Evolutionary conservation across 2,113 vertebrate species (phyloP).

Genomic region (Beaufortia kweichowensis): DNA sequence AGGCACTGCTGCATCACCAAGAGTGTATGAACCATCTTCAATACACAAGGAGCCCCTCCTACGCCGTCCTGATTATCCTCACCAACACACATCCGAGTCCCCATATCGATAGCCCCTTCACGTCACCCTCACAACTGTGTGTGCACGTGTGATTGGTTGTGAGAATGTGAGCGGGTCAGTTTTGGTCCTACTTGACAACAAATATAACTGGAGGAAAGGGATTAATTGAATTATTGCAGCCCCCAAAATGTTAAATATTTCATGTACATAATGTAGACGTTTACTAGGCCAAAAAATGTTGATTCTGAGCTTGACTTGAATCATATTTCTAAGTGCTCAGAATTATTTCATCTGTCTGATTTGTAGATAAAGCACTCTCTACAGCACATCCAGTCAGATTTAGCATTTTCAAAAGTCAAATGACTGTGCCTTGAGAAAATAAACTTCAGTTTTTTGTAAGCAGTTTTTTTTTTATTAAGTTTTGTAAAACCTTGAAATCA

Average conservation of each 20-base stretch:
- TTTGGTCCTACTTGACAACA: constrained; percentile 45
- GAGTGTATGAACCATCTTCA: constrained; percentile 79
- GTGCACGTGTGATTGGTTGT: constrained; percentile 30
- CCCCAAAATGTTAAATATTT: neutral
- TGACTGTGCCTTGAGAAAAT: constrained; percentile 35
- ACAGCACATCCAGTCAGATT: neutral
- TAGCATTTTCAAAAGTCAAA: constrained; percentile 17
- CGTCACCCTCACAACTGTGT: constrained; percentile 15
- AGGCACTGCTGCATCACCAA: constrained; percentile 67
- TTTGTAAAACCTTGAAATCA: constrained; percentile 28
- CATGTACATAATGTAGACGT: constrained; percentile 22
- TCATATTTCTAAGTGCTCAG: neutral
- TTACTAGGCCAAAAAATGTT: constrained; percentile 2
- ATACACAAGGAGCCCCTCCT: constrained; percentile 78
- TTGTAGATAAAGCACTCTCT: constrained; percentile 22
- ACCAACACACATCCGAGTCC: constrained; percentile 76
- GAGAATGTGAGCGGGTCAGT: constrained; percentile 1
- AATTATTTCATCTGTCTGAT: constrained; percentile 1
- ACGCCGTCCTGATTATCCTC: constrained; percentile 75
- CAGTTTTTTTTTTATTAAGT: neutral
- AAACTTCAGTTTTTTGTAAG: constrained; percentile 9
- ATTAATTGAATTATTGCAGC: constrained; percentile 18
- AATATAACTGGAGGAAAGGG: constrained; percentile 32
- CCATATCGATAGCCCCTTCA: constrained; percentile 74
- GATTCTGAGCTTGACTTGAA: neutral